Conservation (phyloP, 2,888 invertebrate genomes). For the Diarsia dahlii region DNA sequence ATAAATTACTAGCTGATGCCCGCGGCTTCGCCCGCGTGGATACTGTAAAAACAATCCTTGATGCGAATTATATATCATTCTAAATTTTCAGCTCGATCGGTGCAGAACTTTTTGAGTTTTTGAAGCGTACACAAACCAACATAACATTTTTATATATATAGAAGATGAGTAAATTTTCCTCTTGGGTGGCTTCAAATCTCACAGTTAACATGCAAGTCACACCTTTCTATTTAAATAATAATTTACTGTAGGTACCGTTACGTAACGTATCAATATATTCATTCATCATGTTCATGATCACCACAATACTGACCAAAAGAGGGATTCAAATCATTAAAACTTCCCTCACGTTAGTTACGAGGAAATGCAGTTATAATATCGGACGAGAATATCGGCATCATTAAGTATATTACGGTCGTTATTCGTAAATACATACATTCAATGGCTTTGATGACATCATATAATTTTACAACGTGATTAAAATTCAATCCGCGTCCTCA, state of each 20-base stretch:
- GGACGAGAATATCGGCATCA: background rate
- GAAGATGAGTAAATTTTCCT: too few relatives aligned
- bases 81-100: too few relatives aligned
- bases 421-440: constrained; percentile 33
- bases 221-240: background rate
- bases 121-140: too few relatives aligned
- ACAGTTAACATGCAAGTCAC: background rate
- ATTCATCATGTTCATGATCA: too few relatives aligned
- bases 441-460: constrained; percentile 51
- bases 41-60: too few relatives aligned
- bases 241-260: background rate
- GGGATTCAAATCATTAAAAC: background rate
- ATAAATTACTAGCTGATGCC: too few relatives aligned
- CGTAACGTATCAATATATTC: too few relatives aligned
- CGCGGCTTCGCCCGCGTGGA: too few relatives aligned
- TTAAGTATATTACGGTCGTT: constrained; percentile 35
- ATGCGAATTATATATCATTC: too few relatives aligned
- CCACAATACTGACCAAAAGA: background rate
- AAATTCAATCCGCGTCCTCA: constrained; percentile 64
- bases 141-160: too few relatives aligned
- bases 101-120: too few relatives aligned
- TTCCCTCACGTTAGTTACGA: background rate
- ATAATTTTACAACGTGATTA: constrained; percentile 49
- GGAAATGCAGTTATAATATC: constrained; percentile 16
- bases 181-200: too few relatives aligned